These are phyloP conservation scores for Leptinotarsa tumamoca DNA, from an alignment of 2,888 invertebrate species.

Conservation along the genomic window DNA sequence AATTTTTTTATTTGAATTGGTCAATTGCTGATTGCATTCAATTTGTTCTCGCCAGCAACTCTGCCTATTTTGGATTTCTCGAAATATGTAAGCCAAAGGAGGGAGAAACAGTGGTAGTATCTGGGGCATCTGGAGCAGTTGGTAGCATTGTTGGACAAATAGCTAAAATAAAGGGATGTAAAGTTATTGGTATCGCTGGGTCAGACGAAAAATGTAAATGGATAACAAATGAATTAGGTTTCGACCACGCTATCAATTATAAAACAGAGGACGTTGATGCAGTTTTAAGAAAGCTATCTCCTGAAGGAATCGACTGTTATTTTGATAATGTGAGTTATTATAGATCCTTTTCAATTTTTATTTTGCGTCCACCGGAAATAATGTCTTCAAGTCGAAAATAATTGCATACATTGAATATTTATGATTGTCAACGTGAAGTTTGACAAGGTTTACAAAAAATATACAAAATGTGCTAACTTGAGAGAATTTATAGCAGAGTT, in stretches of 20 bases:
- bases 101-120: constrained; percentile 81
- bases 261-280: constrained; percentile 71
- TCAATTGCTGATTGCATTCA: background rate
- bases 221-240: constrained; percentile 74
- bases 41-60: constrained; percentile 68
- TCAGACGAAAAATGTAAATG: constrained; percentile 78
- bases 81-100: constrained; percentile 78
- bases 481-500: too few species aligned
- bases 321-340: constrained; percentile 77
- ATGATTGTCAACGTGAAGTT: too few species aligned
- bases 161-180: constrained; percentile 78
- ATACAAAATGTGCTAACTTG: too few species aligned
- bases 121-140: constrained; percentile 83
- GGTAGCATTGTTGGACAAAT: constrained; percentile 84
- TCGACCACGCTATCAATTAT: constrained; percentile 79
- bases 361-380: too few species aligned
- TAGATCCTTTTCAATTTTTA: too few species aligned
- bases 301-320: constrained; percentile 79
- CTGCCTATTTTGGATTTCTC: constrained; percentile 81
- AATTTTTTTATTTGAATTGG: background rate
- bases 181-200: constrained; percentile 80
- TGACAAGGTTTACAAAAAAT: too few species aligned
- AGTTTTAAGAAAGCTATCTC: constrained; percentile 72
- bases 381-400: too few species aligned
- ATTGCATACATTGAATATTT: too few species aligned